Evolutionary conservation across 2,888 invertebrate species (phyloP).

Genomic region (Dorcus hopei): DNA sequence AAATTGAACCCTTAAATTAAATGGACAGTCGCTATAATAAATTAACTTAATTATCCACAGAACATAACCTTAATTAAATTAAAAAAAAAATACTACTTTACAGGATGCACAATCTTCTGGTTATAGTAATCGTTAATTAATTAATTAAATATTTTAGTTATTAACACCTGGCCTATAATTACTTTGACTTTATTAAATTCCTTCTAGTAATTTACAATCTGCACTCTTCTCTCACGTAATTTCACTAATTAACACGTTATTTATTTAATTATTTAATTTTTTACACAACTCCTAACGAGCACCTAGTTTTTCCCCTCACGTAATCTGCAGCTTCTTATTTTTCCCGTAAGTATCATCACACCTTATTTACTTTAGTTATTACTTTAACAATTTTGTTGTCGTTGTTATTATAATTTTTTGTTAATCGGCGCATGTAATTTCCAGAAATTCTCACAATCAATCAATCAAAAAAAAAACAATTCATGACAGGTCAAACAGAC

Average conservation of each 20-base stretch:
- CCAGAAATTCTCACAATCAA: not conserved
- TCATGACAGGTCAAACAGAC: not conserved
- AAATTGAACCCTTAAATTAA: too few species aligned
- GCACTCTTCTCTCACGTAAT: slow-evolving; percentile 31
- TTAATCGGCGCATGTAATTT: too few species aligned
- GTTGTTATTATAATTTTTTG: not conserved
- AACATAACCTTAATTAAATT: too few species aligned
- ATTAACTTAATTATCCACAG: too few species aligned
- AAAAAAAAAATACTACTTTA: too few species aligned
- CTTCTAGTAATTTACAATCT: slow-evolving; percentile 13
- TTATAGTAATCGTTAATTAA: too few species aligned
- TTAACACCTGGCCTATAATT: not conserved
- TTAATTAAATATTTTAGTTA: not conserved
- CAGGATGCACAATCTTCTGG: too few species aligned
- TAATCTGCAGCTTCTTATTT: slow-evolving; percentile 23
- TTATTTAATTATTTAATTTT: not conserved
- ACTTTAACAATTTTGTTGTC: slow-evolving; percentile 3
- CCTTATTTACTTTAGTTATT: slow-evolving; percentile 15
- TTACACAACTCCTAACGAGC: slow-evolving; percentile 19
- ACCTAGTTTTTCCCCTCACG: slow-evolving; percentile 13
- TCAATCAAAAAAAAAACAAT: not conserved
- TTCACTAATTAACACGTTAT: slow-evolving; percentile 32
- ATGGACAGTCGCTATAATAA: too few species aligned
- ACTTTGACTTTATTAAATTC: slow-evolving; percentile 7
- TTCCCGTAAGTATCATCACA: slow-evolving; percentile 20